Base-by-base conservation (phyloP, 1,140 invertebrate genomes). In the Magallana gigas region DNA sequence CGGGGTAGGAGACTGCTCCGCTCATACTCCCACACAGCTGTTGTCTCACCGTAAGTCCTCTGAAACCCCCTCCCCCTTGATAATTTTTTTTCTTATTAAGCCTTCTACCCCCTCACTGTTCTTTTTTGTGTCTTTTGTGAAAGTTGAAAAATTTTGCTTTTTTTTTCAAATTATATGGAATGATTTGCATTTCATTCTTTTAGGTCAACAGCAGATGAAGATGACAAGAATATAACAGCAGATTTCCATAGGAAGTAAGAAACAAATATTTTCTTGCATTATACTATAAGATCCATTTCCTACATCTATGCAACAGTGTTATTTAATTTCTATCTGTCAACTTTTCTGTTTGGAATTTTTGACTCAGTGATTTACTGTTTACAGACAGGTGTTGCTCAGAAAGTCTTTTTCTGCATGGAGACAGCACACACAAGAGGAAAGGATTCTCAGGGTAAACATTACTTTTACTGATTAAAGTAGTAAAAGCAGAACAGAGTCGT, bases 221-320 rank as follows among this genome's bases (percentile, higher is more conserved):
- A 90, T 91, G 92, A 93, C 85, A 91, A 88, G 71, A n/a, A 90
- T 12, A 90, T 90, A 81, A 93, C 92, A 86, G 91, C 92, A 76
- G 85, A 88, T 56, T 92, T 89, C 82, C 91, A 93, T 81, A 89
- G 82, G 59, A 29, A 57, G 18, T 57, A 7, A 83, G 82, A 83
- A n/a, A 12, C 36, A 0, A 48, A 48, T 48, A 48, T 48, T 48
- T 48, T 48, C 36, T 48, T 48, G 36, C 36, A 48, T 48, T 48
- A 48, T 48, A 48, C 36, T 5, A 48, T 5, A 48, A 48, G 36
- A 4, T 48, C 36, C 36, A 5, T 48, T 48, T 48, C 36, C 36
- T 48, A 48, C 36, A 48, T 48, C 36, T 48, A 48, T 48, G 36
- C 36, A 48, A 5, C 36, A 48, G 36, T 48, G 36, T 2, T 48